Evolutionary conservation across 2,113 vertebrate genomes (phyloP), one percentile per base, ranked within the genome.

Genomic region (Alethe diademata): DNA sequence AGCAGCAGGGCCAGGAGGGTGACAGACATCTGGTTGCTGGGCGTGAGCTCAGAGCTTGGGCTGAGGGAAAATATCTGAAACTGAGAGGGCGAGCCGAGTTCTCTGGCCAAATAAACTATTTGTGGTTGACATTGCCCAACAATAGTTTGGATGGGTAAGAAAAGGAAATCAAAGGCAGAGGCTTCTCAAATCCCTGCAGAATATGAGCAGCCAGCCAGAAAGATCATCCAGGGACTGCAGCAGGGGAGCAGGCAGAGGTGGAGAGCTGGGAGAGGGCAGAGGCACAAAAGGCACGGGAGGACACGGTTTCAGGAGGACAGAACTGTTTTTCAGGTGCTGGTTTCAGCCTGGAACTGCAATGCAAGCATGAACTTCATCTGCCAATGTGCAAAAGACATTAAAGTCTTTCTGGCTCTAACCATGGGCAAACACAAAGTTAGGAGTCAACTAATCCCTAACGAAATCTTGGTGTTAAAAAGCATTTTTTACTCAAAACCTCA

Each of bases 101-200:
- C 88, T 88, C 78, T 16, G 8, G 35, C 74, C 88, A 92, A 75
- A 67, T 14, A 24, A 89, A 85, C 70, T 17, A 5, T 28, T 66
- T 93, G 90, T 75, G 80, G 90, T 53, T 78, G 71, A 69, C 28
- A 2, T 65, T 91, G 81, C 92, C 93, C 92, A 94, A 75, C 84
- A 85, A 85, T 78, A 93, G 92, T 43, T 91, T 71, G 90, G 88
- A 79, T 26, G 78, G 74, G 45, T 54, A 81, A 89, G 78, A 71
- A 50, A 78, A 91, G 73, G 80, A 74, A 90, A 87, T 74, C 56
- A 84, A 90, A 83, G 86, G 72, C 84, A 78, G 73, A 93, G 78
- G n/a, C 65, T 71, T 81, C 71, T 56, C 0, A 13, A 80, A 51
- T 75, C 85, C 54, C 66, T n/a, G 29, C 64, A 42, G 78, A 82